Conservation (phyloP, 2,797 vertebrate species). For the Anomalospiza imberbis region DNA sequence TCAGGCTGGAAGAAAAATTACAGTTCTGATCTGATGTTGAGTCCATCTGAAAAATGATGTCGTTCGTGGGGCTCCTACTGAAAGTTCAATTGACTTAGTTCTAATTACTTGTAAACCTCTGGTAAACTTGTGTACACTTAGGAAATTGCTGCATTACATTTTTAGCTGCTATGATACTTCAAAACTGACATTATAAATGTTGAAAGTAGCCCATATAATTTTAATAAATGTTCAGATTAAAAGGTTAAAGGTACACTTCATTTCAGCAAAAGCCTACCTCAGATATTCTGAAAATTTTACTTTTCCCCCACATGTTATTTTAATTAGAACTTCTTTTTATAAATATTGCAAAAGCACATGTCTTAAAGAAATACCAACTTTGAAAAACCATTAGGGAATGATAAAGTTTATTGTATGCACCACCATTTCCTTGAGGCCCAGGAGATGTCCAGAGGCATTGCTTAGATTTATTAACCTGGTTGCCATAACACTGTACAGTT, state of each 20-base stretch:
- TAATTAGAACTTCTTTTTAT: background rate
- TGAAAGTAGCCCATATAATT: background rate
- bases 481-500: background rate
- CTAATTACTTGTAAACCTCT: background rate
- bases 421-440: background rate
- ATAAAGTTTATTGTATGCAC: background rate
- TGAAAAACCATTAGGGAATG: background rate
- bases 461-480: background rate
- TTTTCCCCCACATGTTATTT: rapidly evolving
- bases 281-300: background rate
- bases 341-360: background rate
- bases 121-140: background rate
- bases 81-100: background rate
- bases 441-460: background rate
- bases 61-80: background rate
- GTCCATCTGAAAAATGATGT: background rate
- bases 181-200: background rate
- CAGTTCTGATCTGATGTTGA: background rate
- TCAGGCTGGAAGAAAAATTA: background rate
- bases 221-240: background rate
- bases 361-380: background rate
- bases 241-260: background rate
- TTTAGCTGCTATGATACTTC: background rate
- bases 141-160: background rate
- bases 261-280: background rate